Evolutionary conservation across 35 echinoderm and acorn worm genomes (phyloP), one percentile per base, ranked within the genome.

Genomic region (Hemicentrotus pulcherrimus): DNA sequence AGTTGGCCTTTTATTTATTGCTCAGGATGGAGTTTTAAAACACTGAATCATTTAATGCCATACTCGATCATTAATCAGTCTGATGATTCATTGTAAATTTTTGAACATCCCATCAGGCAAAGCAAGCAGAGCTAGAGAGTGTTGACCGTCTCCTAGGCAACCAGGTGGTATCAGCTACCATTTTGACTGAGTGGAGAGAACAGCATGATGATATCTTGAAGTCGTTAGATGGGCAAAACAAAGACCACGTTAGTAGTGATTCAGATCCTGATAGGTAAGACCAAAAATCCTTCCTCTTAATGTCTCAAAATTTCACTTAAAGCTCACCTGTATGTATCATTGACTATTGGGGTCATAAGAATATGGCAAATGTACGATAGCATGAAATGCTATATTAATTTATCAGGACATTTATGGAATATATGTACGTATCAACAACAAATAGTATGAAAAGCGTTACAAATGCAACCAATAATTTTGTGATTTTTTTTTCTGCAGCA

Each of bases 81-180:
- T 41, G 35, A 41, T 41, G 35, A 41, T 41, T 41, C 35, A 41
- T 41, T 1, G 13, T 55, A 55, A 78, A 30, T 8, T 78, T 28
- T n/a, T n/a, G 7, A 78, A 28, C 24, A 28, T 35, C 28, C 31
- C 85, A 28, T 7, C 65, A 95, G 95, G 95, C 95, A 61, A 95
- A 95, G 89, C 28, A 95, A 92, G 88, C 86, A 45, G 95, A 95
- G 32, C 45, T 95, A 12, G 50, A 95, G 11, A 48, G 59, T 35
- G 46, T 95, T 9, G 88, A 95, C 2, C 22, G 8, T 46, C 86
- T 95, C 12, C 88, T 95, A 16, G 35, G 78, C 16, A 52, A 59
- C 12, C 18, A 16, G 35, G 50, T 86, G n/a, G 31, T 95, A 4
- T 48, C 95, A 16, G 12, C 87, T 58, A 19, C 46, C 12, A 18